A percentile compares a stretch with the other conserved stretches of the same genome.
phyloP scores from a whole-genome alignment of 1,140 invertebrate species.

The Hylaeus volcanicus region DNA sequence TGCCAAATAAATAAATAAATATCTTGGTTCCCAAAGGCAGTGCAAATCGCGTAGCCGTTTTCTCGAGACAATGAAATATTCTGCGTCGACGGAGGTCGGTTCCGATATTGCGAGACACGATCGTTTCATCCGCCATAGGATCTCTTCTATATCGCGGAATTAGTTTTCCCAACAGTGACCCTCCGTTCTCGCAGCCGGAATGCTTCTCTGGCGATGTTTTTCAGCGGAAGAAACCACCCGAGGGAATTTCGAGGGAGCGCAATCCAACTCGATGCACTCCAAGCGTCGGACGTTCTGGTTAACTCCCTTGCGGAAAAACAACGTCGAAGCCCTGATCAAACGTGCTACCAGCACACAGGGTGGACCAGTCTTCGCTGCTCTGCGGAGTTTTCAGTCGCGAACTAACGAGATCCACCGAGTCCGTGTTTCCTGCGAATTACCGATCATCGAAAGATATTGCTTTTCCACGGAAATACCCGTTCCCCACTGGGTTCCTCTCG shows the following conservation, averaged over 20 bases:
- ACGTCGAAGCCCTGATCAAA: no score
- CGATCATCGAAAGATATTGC: no score
- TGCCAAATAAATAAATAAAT: background rate
- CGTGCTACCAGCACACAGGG: no score
- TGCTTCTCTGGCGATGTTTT: constrained; percentile 42
- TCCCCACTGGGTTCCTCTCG: no score
- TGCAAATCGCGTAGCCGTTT: background rate
- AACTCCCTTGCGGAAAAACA: background rate
- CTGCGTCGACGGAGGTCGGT: background rate
- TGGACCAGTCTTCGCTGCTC: no score
- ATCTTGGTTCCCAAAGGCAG: background rate
- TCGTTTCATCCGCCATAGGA: constrained; percentile 21
- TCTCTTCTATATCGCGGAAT: constrained; percentile 20
- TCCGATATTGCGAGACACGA: constrained; percentile 29
- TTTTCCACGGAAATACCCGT: no score
- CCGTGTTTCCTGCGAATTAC: no score
- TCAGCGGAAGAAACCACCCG: constrained; percentile 38
- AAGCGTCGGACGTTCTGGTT: background rate
- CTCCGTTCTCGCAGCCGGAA: background rate
- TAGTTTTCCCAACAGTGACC: constrained; percentile 39
- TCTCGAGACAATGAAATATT: constrained; percentile 43
- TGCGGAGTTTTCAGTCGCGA: no score
- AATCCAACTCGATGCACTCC: constrained; percentile 14
- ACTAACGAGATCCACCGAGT: no score
- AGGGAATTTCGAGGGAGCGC: constrained; percentile 35